phyloP scores from a whole-genome alignment of 2,888 invertebrate genomes.

The Cylloceria caligata region DNA sequence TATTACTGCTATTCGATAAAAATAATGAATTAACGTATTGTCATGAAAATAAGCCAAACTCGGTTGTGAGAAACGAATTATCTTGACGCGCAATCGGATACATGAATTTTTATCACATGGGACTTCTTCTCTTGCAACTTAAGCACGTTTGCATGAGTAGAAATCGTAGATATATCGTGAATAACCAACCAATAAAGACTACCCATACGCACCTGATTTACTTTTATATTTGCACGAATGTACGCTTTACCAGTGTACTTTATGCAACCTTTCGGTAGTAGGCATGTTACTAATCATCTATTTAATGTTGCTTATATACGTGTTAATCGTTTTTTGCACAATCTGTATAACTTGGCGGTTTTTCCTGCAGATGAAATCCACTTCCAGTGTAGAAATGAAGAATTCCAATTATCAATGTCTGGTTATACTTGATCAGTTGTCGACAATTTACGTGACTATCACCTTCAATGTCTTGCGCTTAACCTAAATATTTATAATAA shows the following conservation, averaged over 20 bases:
- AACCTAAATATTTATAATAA: no score
- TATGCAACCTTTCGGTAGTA: constrained; percentile 23
- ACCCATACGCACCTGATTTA: constrained; percentile 13
- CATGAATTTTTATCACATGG: constrained; percentile 27
- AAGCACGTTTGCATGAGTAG: constrained; percentile 48
- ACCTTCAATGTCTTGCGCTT: neutral
- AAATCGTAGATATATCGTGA: constrained; percentile 26
- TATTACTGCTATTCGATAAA: constrained; percentile 8
- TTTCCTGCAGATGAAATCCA: neutral
- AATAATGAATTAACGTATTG: constrained; percentile 71
- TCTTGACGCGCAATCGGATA: constrained; percentile 17
- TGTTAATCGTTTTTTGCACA: neutral
- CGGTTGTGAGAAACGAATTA: constrained; percentile 30
- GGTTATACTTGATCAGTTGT: neutral
- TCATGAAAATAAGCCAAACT: constrained; percentile 83
- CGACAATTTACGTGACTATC: neutral
- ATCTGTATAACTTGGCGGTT: neutral
- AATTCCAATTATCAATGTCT: neutral
- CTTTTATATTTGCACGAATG: constrained; percentile 9
- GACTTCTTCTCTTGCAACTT: constrained; percentile 49
- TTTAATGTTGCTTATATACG: constrained; percentile 17
- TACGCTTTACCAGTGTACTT: constrained; percentile 4
- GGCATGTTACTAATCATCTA: constrained; percentile 22
- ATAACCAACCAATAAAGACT: constrained; percentile 5
- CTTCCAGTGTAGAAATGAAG: neutral